Conservation (phyloP, 2,888 invertebrate genomes). For the Gari tellinella region DNA sequence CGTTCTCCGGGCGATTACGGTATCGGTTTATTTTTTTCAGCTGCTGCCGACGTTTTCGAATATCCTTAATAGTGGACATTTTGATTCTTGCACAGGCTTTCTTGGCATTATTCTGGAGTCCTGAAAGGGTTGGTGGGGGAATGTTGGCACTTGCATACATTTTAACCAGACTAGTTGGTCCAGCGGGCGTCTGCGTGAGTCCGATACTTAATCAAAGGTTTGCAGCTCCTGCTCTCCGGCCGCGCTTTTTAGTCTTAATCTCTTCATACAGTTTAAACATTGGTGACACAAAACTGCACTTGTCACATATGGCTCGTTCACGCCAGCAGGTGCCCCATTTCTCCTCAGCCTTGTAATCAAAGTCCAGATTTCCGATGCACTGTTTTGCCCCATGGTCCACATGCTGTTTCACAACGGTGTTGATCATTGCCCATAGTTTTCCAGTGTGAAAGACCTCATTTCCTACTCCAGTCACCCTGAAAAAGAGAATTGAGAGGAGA, state of each 20-base stretch:
- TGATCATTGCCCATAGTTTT: conserved; percentile 9
- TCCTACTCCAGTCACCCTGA: too few relatives aligned
- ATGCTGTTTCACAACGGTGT: background rate
- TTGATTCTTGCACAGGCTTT: background rate
- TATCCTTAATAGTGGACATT: background rate
- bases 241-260: background rate
- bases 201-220: conserved; percentile 11
- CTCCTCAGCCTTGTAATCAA: background rate
- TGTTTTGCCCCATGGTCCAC: background rate
- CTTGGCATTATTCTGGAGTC: background rate
- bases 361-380: background rate
- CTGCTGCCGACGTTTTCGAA: background rate
- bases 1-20: background rate
- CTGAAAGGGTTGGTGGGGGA: conserved; percentile 1
- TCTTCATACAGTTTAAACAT: conserved; percentile 12
- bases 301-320: background rate
- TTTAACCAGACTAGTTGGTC: conserved; percentile 3
- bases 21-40: background rate
- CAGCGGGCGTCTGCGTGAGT: conserved; percentile 1
- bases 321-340: conserved; percentile 4
- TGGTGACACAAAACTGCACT: conserved; percentile 4
- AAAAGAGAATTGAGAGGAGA: too few relatives aligned
- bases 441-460: conserved; percentile 3
- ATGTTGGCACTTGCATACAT: conserved; percentile 9
- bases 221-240: conserved; percentile 3